Base-by-base conservation (phyloP, 30 jellyfish, hydroid and myxozoan species). In the Cassiopea andromeda region DNA sequence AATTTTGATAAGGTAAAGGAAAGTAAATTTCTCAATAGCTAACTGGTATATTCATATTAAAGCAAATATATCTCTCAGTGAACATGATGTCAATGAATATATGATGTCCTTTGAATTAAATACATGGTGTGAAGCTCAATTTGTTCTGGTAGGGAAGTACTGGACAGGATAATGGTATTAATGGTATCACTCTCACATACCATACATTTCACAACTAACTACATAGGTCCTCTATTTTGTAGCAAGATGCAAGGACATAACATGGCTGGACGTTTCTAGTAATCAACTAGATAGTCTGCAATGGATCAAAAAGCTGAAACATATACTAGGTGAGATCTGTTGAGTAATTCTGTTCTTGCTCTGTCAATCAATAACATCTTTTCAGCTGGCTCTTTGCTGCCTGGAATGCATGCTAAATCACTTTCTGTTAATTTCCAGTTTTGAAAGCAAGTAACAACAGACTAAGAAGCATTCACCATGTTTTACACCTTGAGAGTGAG, bases 361-460 rank as follows among this genome's bases (percentile, higher is more conserved):
- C 12, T 3, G 7, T 0, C 10, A 54, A 54, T 3, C 64, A 3
- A 10, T 54, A 6, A 54, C 64, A 27, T 27, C 38, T 27, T 27
- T 27, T 0, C 38, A 27, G 38, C 38, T 27, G 38, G 38, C 38
- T 27, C 38, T 27, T 27, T 27, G 38, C 38, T 27, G 38, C 38
- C 38, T 27, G 38, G 38, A 27, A 0, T 27, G 38, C 0, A 27
- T 27, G 38, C 38, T 27, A 27, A 27, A 27, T 27, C 38, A 27
- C 38, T 27, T 54, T 54, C 64, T 64, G 43, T 14, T 64, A 7
- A 2, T 64, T 87, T 76, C 19, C 46, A 87, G 94, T 87, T 17
- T 76, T 87, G 89, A 87, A 75, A 75, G 94, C 94, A 46, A 87
- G 94, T 75, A 87, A 87, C 87, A 87, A 87, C 84, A 68, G 64